Base-by-base conservation (phyloP, 2,113 vertebrate genomes). In the Dicrurus megarhynchus region DNA sequence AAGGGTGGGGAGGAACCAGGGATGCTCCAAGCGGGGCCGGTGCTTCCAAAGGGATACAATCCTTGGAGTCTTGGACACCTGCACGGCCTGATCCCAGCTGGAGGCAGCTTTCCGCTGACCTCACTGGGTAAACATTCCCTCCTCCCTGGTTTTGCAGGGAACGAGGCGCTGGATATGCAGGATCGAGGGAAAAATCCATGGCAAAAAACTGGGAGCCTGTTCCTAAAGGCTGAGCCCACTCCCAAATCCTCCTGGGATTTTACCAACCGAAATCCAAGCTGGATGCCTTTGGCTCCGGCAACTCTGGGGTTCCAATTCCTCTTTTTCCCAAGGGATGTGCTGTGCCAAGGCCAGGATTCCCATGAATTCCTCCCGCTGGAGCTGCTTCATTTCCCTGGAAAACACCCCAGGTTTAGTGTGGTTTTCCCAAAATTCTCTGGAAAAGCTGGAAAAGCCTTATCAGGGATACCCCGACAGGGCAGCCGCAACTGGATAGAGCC, bases 321-420 rank as follows among this genome's bases (percentile, higher is more conserved):
- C 20, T 37, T 32, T 59, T 23, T 12, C 16, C 24, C 35, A 42
- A 49, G 6, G 0, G 49, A 86, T 73, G 35, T 1, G 1, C 26
- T 1, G 12, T 39, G 59, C 37, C 1, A 2, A 52, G 46, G 39
- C 49, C 6, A 4, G 30, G 16, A 28, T 77, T 70, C 55, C 27
- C 7, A 3, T n/a, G 20, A n/a, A 23, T 23, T 33, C 46, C 35
- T 73, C 63, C 33, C 0, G 0, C 1, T 0, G 3, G 22, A 81
- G 16, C 28, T 23, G 61, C 57, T 47, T 32, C 3, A 47, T 37
- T 33, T 56, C 37, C 35, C 16, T 1, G 3, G 22, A 15, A 19
- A 85, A 52, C 26, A 67, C 1, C 47, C 39, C 53, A 24, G 32
- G 9, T 10, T 61, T 49, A 55, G 21, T 10, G 4, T 3, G 5